phyloP scores from a whole-genome alignment of 2,797 vertebrate genomes.

The Phrynocephalus guinanensis region DNA sequence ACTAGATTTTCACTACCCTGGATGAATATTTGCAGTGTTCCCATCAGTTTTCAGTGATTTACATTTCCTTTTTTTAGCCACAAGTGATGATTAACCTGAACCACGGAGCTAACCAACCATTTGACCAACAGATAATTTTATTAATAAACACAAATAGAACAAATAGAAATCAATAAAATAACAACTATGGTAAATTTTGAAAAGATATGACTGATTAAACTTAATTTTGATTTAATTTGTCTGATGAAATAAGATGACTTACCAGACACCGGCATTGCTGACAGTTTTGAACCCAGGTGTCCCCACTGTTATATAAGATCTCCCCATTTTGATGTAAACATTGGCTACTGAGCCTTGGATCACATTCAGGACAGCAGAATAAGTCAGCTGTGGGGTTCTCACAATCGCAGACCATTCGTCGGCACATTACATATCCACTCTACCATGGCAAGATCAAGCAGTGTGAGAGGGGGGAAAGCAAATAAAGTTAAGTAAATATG shows the following conservation, averaged over 20 bases:
- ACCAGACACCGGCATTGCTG: conserved; percentile 98
- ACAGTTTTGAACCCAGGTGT: conserved; percentile 96
- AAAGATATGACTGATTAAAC: conserved; percentile 14
- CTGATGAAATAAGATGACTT: conserved; percentile 65
- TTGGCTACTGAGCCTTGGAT: conserved; percentile 94
- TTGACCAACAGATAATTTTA: conserved; percentile 1
- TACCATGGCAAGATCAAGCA: conserved; percentile 67
- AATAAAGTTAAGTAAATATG: not conserved
- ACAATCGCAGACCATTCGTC: conserved; percentile 98
- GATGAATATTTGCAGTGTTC: conserved; percentile 30
- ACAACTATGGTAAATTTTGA: not conserved
- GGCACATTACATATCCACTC: conserved; percentile 95
- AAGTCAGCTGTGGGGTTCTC: conserved; percentile 96
- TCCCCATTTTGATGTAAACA: conserved; percentile 96
- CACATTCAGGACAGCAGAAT: conserved; percentile 98
- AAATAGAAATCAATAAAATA: conserved; percentile 26
- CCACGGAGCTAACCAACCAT: too few species aligned
- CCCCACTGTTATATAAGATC: conserved; percentile 91
- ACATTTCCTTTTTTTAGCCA: conserved; percentile 27
- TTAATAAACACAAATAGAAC: not conserved
- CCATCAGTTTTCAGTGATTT: conserved; percentile 31
- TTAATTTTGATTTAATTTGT: not conserved
- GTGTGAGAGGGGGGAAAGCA: not conserved
- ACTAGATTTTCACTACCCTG: not conserved
- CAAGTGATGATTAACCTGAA: too few species aligned